Evolutionary conservation across 2,888 invertebrate genomes (phyloP), one percentile per base, ranked within the genome.

Genomic region (Aphidius colemani): DNA sequence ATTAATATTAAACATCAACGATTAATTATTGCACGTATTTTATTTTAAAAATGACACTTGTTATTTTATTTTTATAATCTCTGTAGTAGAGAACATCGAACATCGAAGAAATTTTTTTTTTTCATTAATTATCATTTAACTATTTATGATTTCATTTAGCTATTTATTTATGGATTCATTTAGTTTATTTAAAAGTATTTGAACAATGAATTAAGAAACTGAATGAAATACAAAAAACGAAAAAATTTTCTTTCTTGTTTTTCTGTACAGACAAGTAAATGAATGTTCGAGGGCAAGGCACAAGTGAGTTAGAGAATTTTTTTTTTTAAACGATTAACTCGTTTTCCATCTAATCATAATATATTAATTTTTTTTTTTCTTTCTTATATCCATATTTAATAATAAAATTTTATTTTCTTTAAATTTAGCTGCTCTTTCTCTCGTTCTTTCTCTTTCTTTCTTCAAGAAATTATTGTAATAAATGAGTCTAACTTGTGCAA

Each of bases 251-350:
- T 46, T 13, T 11, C 45, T 30, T 49, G 60, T 67, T 64, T 59
- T 64, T 11, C 61, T 60, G 65, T 68, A 60, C 53, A 65, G 67
- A 64, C 69, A 61, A 71, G 70, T 18, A 18, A 65, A 69, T 70
- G 70, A 69, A 74, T 76, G 73, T 74, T 72, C 70, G 71, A 77
- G 75, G 74, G 71, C 78, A 78, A 78, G 78, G 78, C 78, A 78
- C 78, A 72, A 75, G 78, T 78, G 77, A 78, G 72, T 77, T 70
- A 71, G 72, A 75, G 72, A 73, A 73, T 66, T 61, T 66, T 70
- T 60, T 48, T 61, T 53, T 63, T 63, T 39, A 63, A 56, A 7
- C 30, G 9, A n/a, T 43, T 43, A 30, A 64, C 46, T 48, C 61
- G 53, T 51, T 49, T 57, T 45, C 61, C 11, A 18, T 44, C 44